phyloP scores from a whole-genome alignment of 2,888 invertebrate genomes.

The Adelphocoris suturalis region DNA sequence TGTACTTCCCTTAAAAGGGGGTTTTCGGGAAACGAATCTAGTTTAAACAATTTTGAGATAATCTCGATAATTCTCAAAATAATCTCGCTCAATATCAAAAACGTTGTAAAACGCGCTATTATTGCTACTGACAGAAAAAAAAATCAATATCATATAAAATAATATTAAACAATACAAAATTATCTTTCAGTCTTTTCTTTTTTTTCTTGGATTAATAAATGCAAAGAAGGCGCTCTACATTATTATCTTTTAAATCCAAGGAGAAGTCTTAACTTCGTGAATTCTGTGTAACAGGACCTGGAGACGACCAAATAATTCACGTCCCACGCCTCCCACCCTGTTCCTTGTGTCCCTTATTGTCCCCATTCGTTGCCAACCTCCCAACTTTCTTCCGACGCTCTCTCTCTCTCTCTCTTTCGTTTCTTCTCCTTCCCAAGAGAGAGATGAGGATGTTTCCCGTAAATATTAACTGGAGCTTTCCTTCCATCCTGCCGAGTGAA shows the following conservation, averaged over 20 bases:
- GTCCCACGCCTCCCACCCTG: neutral
- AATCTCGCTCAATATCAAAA: too few species aligned
- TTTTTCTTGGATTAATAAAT: too few species aligned
- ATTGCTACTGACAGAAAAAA: too few species aligned
- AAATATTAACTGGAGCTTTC: constrained; percentile 7
- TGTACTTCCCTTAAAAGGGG: too few species aligned
- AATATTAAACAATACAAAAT: too few species aligned
- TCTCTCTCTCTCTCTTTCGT: neutral
- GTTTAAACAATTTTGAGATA: too few species aligned
- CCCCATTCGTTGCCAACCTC: constrained; percentile 1
- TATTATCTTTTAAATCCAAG: neutral
- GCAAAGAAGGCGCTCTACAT: too few species aligned
- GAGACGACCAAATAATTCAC: neutral
- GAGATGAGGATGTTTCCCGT: constrained; percentile 9
- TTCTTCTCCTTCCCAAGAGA: neutral
- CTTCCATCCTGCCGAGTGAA: neutral
- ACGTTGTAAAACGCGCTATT: too few species aligned
- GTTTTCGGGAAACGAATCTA: too few species aligned
- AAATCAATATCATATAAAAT: too few species aligned
- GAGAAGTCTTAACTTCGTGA: neutral
- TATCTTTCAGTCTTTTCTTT: too few species aligned
- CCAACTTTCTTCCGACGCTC: neutral
- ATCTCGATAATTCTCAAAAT: too few species aligned
- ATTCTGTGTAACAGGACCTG: neutral
- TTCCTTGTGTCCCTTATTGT: neutral